Base-by-base conservation (phyloP, 1,140 invertebrate genomes). In the Dendroctonus ponderosae region DNA sequence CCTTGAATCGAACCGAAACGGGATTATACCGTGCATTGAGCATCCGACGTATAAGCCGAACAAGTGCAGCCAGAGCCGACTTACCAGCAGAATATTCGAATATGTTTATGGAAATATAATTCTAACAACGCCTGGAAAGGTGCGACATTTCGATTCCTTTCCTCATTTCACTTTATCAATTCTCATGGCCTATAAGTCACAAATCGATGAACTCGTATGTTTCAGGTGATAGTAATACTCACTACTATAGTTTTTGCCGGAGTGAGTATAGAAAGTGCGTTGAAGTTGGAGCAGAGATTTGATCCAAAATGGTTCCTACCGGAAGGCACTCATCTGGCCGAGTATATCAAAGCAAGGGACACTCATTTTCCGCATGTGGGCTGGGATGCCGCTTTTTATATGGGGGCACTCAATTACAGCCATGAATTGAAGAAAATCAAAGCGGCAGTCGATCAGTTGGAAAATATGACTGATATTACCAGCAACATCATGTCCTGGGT, bases 291-390 rank as follows among this genome's bases (percentile, higher is more conserved):
- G 75, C 89, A 91, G 76, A 86, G 87, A 78, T 93, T 92, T 79
- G 88, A 92, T 79, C 86, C 88, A 0, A 81, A 81, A 6, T 91
- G 90, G 88, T 92, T 92, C 76, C 82, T 92, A 59, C 89, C 89
- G 1, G 82, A 85, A 67, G 83, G 83, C 51, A 85, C 87, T 3
- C 88, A 92, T 74, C 82, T 89, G n/a, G 84, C 80, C 64, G 75
- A 87, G 44, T 92, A 83, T 77, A 72, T 87, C n/a, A 71, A 77
- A 12, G 74, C 79, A 5, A 79, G 82, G 50, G 80, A 83, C 46
- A 52, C 77, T 57, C 85, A 85, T 70, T 92, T 86, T 76, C 88
- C 89, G 0, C 79, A 84, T 41, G 80, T 83, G 38, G 91, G 91
- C 0, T 78, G 85, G 66, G 79, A 84, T 60, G 87, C 83, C n/a